Evolutionary conservation across 2,797 vertebrate genomes (phyloP).

Genomic region (Falco cherrug): DNA sequence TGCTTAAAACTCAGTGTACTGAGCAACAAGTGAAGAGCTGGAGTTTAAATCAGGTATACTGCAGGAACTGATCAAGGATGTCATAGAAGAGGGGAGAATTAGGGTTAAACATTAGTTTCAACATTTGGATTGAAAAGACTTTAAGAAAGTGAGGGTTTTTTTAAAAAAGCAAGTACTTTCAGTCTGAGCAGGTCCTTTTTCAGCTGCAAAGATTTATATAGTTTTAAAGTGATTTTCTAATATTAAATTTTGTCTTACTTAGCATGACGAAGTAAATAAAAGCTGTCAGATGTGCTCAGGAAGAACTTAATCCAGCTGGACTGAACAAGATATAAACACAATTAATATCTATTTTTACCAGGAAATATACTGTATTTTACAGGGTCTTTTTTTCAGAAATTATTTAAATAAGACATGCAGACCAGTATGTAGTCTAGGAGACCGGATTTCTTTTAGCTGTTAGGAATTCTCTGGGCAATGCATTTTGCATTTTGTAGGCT

Average conservation of each 20-base stretch:
- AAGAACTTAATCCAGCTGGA: constrained; percentile 35
- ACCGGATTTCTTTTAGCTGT: neutral
- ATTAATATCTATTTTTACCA: constrained; percentile 5
- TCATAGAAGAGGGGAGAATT: neutral
- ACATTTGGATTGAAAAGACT: neutral
- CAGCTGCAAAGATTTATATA: neutral
- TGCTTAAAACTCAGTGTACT: neutral
- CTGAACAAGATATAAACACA: constrained; percentile 13
- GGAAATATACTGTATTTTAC: neutral
- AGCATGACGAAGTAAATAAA: constrained; percentile 23
- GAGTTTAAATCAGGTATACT: neutral
- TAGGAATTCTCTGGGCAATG: neutral
- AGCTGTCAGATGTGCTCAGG: neutral
- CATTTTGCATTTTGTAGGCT: neutral
- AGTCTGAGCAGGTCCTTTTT: neutral
- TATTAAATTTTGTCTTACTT: constrained; percentile 14
- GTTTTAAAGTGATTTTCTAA: constrained; percentile 9
- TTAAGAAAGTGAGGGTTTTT: neutral
- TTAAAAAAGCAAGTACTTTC: neutral
- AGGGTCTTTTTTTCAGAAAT: constrained; percentile 36
- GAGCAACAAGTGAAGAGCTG: neutral
- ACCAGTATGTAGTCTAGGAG: neutral
- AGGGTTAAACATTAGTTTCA: neutral
- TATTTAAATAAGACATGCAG: neutral
- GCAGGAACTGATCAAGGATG: neutral